phyloP scores from a whole-genome alignment of 2,888 invertebrate genomes.

The Trissolcus japonicus region DNA sequence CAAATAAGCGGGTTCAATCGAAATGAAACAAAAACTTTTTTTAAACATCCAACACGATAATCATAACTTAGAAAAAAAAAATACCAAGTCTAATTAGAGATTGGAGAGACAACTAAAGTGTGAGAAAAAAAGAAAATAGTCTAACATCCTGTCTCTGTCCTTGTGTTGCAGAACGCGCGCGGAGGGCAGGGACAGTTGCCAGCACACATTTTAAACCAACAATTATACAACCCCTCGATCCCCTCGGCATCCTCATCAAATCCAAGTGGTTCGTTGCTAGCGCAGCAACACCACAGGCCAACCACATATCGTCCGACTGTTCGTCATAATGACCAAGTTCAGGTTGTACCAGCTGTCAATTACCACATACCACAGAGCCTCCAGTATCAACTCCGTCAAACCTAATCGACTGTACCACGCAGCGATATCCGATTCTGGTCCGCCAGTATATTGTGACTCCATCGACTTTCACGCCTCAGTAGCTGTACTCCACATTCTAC shows the following conservation, averaged over 20 bases:
- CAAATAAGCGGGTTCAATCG: too few species aligned
- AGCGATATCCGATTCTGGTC: constrained; percentile 49
- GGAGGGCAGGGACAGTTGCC: constrained; percentile 74
- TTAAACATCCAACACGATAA: too few species aligned
- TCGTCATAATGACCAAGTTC: constrained; percentile 67
- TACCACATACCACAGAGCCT: constrained; percentile 65
- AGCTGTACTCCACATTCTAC: too few species aligned
- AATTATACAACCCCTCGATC: constrained; percentile 58
- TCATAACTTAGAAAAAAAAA: too few species aligned
- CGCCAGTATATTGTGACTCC: constrained; percentile 42
- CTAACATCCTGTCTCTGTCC: constrained; percentile 73
- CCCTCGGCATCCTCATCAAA: constrained; percentile 54
- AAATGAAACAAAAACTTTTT: too few species aligned
- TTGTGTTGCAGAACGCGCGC: constrained; percentile 76
- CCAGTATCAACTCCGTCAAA: constrained; percentile 59
- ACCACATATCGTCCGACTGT: constrained; percentile 71
- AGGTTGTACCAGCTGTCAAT: constrained; percentile 68
- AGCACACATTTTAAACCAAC: constrained; percentile 61
- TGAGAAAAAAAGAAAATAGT: constrained; percentile 8
- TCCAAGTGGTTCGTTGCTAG: constrained; percentile 53
- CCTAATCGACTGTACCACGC: constrained; percentile 48
- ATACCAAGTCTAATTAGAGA: too few species aligned
- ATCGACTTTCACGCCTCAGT: constrained; percentile 9
- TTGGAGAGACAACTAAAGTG: too few species aligned
- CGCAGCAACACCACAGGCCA: constrained; percentile 65